Evolutionary conservation across 1,140 invertebrate genomes (phyloP).

Genomic region (Halyomorpha halys): DNA sequence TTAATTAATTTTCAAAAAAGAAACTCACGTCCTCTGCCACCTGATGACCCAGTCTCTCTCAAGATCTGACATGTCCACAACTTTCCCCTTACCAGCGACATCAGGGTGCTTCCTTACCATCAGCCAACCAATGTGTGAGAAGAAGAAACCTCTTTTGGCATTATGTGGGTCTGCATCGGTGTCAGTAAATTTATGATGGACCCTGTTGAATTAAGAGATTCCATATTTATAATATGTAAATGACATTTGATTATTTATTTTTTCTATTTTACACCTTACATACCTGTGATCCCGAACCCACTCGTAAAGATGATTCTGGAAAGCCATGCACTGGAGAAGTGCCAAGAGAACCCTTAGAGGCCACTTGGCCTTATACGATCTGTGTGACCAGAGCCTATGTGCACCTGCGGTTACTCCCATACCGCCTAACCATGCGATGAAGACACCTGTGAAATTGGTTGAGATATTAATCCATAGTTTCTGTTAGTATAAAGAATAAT

Average conservation of each 20-base stretch:
- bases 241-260: too few species aligned
- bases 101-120: constrained; percentile 76
- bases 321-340: constrained; percentile 64
- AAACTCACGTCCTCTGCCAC: constrained; percentile 46
- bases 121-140: constrained; percentile 87
- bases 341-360: constrained; percentile 64
- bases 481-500: too few species aligned
- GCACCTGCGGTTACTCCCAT: constrained; percentile 78
- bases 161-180: constrained; percentile 88
- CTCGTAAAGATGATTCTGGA: constrained; percentile 63
- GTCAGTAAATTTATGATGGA: constrained; percentile 86
- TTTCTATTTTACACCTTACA: constrained; percentile 44
- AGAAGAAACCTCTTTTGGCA: constrained; percentile 61
- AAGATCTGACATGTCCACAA: constrained; percentile 71
- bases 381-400: constrained; percentile 80
- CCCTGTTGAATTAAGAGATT: constrained; percentile 34
- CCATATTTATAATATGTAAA: background rate
- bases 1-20: background rate
- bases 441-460: constrained; percentile 32
- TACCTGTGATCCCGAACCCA: constrained; percentile 71
- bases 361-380: constrained; percentile 74
- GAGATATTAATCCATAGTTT: too few species aligned
- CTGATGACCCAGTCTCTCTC: constrained; percentile 58
- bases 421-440: constrained; percentile 39
- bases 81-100: constrained; percentile 64